Conservation (phyloP, 2,888 invertebrate genomes). For the Clivina fossor region DNA sequence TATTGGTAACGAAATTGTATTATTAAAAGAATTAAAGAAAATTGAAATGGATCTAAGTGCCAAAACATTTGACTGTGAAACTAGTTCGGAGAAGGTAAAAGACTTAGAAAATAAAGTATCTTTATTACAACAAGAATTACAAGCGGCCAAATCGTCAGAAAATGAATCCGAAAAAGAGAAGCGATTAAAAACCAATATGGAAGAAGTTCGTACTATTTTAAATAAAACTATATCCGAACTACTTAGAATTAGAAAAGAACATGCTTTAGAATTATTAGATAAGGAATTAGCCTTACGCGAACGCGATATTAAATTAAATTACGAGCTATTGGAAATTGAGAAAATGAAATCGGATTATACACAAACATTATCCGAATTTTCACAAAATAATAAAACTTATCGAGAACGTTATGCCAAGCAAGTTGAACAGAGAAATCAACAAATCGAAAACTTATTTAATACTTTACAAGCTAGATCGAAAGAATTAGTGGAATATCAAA, state of each 20-base stretch:
- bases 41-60: slow-evolving; percentile 55
- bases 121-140: slow-evolving; percentile 37
- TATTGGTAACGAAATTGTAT: slow-evolving; percentile 41
- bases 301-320: slow-evolving; percentile 27
- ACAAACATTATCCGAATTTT: slow-evolving; percentile 57
- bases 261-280: slow-evolving; percentile 22
- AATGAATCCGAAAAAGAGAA: slow-evolving; percentile 19
- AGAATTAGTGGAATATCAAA: slow-evolving; percentile 39
- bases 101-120: slow-evolving; percentile 42
- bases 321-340: slow-evolving; percentile 37
- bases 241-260: slow-evolving; percentile 12
- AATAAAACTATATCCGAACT: slow-evolving; percentile 17
- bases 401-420: slow-evolving; percentile 37
- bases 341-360: slow-evolving; percentile 41
- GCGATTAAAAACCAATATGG: slow-evolving; percentile 19
- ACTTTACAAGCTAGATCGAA: slow-evolving; percentile 44
- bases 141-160: slow-evolving; percentile 12
- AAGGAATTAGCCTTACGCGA: slow-evolving; percentile 26
- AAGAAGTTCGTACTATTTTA: slow-evolving; percentile 17
- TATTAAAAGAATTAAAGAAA: slow-evolving; percentile 47
- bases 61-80: slow-evolving; percentile 60
- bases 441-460: slow-evolving; percentile 41
- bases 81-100: slow-evolving; percentile 53
- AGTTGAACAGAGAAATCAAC: slow-evolving; percentile 40
- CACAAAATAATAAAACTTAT: slow-evolving; percentile 41